Percentiles rank a stretch among this genome's conserved stretches.
Conservation (phyloP, 2,797 vertebrate genomes). For the Microctenopoma lineatum region DNA sequence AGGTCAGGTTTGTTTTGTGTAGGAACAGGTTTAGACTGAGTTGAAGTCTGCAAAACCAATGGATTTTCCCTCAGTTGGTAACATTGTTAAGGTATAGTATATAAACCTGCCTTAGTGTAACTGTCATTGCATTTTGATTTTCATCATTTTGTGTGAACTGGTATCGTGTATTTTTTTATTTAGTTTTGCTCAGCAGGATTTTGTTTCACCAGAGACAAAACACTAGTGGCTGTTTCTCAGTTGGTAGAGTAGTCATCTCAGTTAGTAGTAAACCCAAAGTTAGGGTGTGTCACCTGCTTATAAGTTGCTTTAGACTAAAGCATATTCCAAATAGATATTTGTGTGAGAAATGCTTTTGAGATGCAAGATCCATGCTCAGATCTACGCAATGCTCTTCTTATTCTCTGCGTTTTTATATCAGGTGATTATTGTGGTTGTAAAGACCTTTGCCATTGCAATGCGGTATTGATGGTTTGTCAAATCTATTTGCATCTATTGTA, state of each 20-base stretch:
- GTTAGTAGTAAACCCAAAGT: too few relatives aligned
- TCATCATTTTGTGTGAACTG: neutral
- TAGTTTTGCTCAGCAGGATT: neutral
- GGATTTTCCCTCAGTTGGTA: neutral
- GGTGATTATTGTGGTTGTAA: neutral
- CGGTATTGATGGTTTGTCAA: neutral
- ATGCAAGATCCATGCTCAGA: neutral
- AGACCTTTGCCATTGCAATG: neutral
- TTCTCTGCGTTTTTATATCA: neutral
- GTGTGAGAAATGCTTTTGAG: neutral
- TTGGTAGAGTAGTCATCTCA: too few relatives aligned
- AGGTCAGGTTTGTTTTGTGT: constrained; percentile 47
- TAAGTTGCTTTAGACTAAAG: too few relatives aligned
- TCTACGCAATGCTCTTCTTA: neutral
- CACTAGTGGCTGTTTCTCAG: neutral
- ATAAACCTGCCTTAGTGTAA: neutral
- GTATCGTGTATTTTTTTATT: neutral
- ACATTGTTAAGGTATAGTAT: neutral
- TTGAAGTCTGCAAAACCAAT: neutral
- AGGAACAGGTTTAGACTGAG: neutral
- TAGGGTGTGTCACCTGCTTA: too few relatives aligned
- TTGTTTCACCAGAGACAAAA: neutral
- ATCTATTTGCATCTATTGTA: neutral
- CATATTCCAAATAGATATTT: neutral
- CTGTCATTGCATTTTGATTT: constrained; percentile 11